These are phyloP conservation scores for Dufourea novaeangliae DNA, from an alignment of 1,140 invertebrate species.

Conservation along the genomic window DNA sequence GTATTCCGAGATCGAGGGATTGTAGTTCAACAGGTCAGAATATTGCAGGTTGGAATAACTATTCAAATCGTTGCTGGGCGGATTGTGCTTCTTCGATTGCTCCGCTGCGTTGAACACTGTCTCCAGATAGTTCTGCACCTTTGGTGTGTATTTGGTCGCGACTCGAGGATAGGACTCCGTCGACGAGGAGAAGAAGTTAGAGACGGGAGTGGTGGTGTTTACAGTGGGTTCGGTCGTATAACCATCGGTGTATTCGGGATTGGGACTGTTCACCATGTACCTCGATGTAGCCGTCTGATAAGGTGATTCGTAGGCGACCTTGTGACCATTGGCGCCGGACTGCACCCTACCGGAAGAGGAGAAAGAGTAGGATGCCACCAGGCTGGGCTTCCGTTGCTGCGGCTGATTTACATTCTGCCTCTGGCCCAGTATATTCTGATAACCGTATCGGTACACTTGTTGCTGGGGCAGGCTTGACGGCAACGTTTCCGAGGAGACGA, in stretches of 20 bases:
- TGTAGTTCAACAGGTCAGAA: conserved; percentile 75
- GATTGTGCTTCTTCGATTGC: conserved; percentile 8
- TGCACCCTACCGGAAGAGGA: neutral
- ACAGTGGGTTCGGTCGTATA: conserved; percentile 51
- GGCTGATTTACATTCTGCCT: conserved; percentile 26
- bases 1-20: conserved; percentile 80
- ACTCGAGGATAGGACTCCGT: conserved; percentile 44
- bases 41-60: conserved; percentile 66
- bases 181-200: neutral
- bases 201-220: neutral
- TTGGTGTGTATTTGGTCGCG: conserved; percentile 58
- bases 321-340: neutral
- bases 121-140: conserved; percentile 65
- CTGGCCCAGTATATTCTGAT: conserved; percentile 55
- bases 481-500: conserved; percentile 52
- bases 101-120: conserved; percentile 58
- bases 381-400: conserved; percentile 24
- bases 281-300: conserved; percentile 48
- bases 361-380: neutral
- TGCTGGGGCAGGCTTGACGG: conserved; percentile 52
- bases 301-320: neutral
- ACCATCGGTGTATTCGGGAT: conserved; percentile 70
- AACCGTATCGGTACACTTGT: conserved; percentile 56
- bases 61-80: conserved; percentile 34
- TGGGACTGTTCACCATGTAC: conserved; percentile 71